Conservation (phyloP, 2,113 vertebrate genomes). For the Phalacrocorax pelagicus region DNA sequence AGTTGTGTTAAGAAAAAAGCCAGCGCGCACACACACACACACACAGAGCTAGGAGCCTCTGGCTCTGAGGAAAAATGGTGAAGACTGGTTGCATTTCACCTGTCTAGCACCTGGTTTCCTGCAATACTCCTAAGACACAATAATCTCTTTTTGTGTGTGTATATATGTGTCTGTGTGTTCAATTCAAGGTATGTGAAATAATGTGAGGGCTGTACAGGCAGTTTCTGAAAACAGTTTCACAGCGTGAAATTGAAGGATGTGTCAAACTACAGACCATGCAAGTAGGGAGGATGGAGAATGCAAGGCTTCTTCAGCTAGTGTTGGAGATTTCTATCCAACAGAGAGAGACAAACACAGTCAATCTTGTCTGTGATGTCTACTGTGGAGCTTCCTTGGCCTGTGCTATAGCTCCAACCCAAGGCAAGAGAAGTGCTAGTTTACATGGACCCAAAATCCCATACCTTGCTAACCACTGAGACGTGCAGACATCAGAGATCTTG, state of each 20-base stretch:
- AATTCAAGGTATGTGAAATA: background rate
- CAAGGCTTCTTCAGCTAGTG: background rate
- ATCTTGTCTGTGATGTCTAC: background rate
- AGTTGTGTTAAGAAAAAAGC: background rate
- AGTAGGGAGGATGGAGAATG: background rate
- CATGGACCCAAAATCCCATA: background rate
- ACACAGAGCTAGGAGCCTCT: background rate
- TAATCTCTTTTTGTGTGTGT: background rate
- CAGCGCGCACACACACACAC: no score
- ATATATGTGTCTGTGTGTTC: background rate
- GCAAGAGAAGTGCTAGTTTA: background rate
- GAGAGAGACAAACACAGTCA: background rate
- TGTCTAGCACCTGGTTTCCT: background rate
- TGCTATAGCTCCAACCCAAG: background rate
- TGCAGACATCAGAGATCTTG: background rate
- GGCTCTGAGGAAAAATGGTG: background rate
- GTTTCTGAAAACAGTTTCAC: background rate
- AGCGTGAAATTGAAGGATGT: background rate
- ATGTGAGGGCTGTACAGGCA: background rate
- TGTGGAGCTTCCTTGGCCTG: background rate
- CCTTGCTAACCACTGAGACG: background rate
- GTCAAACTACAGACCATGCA: background rate
- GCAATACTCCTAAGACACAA: background rate
- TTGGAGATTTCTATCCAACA: background rate
- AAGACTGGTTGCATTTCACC: background rate